A percentile compares a stretch with the other conserved stretches of the same genome.
Conservation (phyloP, 1,140 invertebrate genomes). For the Drosophila ercepeae region DNA sequence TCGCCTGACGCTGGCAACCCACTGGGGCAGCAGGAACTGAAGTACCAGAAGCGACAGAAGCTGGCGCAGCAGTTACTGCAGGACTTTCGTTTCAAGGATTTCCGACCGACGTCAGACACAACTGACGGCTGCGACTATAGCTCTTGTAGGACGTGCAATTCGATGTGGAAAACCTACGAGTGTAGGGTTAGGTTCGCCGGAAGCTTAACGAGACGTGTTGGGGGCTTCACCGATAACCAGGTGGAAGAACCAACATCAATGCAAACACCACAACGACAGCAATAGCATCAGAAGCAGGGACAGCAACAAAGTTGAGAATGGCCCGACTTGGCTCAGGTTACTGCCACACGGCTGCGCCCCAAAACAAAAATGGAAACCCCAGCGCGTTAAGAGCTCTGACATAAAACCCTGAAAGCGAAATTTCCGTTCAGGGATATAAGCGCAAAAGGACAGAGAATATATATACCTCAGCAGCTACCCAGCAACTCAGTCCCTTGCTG, state of each 20-base stretch:
- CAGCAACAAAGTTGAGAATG: slow-evolving; percentile 26
- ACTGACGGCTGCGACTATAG: slow-evolving; percentile 54
- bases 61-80: slow-evolving; percentile 20
- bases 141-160: slow-evolving; percentile 27
- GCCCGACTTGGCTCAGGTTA: slow-evolving; percentile 61
- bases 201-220: slow-evolving; percentile 8
- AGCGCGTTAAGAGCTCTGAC: slow-evolving; percentile 49
- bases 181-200: slow-evolving; percentile 57
- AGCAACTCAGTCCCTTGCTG: slow-evolving; percentile 3
- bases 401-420: slow-evolving; percentile 65
- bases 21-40: slow-evolving; percentile 33
- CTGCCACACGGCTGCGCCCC: slow-evolving; percentile 62
- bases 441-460: slow-evolving; percentile 32
- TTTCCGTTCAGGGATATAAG: slow-evolving; percentile 50
- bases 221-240: slow-evolving; percentile 22
- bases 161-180: slow-evolving; percentile 68
- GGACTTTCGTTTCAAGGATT: slow-evolving; percentile 79
- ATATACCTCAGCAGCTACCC: slow-evolving; percentile 11
- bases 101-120: slow-evolving; percentile 69
- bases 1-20: slow-evolving; percentile 64
- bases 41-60: slow-evolving; percentile 5
- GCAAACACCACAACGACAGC: slow-evolving; percentile 35
- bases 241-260: slow-evolving; percentile 69
- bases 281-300: background rate
- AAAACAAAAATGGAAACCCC: slow-evolving; percentile 58